These are phyloP conservation scores for Seriola aureovittata DNA, from an alignment of 2,113 vertebrate species.

Conservation along the genomic window DNA sequence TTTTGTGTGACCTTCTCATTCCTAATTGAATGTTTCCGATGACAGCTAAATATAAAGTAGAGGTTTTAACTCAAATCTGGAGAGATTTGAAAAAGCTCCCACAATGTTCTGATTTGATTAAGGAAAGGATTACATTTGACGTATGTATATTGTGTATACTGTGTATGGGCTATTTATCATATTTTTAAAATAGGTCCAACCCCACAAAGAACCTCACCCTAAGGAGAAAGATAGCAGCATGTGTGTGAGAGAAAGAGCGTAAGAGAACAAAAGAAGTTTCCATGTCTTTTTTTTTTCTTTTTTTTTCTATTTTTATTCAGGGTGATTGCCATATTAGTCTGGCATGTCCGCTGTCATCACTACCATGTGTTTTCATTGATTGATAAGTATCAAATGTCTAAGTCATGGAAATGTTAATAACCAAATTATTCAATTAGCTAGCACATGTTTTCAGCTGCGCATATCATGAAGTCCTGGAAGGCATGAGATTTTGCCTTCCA, in stretches of 20 bases:
- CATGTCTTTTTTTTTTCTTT: background rate
- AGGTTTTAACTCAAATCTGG: background rate
- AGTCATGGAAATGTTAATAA: slow-evolving; percentile 42
- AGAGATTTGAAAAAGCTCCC: slow-evolving; percentile 1
- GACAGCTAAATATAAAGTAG: background rate
- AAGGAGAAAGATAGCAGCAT: background rate
- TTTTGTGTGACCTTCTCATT: background rate
- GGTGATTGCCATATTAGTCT: background rate
- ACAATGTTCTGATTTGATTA: background rate
- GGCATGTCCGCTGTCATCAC: background rate
- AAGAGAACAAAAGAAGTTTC: background rate
- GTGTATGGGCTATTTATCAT: background rate
- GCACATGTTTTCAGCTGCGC: slow-evolving; percentile 1
- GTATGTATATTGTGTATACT: background rate
- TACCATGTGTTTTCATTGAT: background rate
- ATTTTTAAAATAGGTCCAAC: background rate
- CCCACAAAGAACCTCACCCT: background rate
- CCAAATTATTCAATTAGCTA: background rate
- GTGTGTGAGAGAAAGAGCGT: background rate
- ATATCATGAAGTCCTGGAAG: background rate
- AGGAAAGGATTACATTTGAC: background rate
- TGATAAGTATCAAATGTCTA: slow-evolving; percentile 14
- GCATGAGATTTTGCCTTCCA: background rate
- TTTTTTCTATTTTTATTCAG: no score
- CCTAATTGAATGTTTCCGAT: slow-evolving; percentile 29